These are phyloP conservation scores for Gallinago solitaria DNA, from an alignment of 2,797 vertebrate genomes.

Conservation along the genomic window DNA sequence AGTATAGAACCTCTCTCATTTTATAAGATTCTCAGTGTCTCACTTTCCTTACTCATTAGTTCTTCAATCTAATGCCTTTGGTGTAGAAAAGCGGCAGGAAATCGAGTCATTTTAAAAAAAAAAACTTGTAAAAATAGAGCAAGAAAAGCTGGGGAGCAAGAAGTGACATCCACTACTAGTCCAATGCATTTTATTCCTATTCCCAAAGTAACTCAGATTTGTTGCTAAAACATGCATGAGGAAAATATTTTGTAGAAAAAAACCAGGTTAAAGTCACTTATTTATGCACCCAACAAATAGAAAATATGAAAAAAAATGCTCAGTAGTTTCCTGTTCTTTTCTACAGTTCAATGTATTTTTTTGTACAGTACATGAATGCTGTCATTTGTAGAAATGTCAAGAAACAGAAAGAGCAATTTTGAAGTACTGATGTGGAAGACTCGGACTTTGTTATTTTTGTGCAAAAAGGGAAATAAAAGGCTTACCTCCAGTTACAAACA, in stretches of 20 bases:
- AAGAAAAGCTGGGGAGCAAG: not conserved
- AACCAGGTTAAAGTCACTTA: not conserved
- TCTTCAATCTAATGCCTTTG: not conserved
- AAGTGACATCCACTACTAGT: not conserved
- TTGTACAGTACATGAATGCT: not conserved
- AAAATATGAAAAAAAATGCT: not conserved
- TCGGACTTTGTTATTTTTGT: not conserved
- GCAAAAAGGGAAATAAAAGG: not conserved
- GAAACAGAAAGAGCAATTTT: not conserved
- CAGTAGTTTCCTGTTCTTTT: not conserved
- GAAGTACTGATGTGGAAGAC: not conserved
- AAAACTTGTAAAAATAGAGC: not conserved
- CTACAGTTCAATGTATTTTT: not conserved
- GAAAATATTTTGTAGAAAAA: not conserved
- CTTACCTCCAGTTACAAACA: constrained; percentile 97
- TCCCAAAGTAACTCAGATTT: not conserved
- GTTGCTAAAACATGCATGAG: not conserved
- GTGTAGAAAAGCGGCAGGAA: not conserved
- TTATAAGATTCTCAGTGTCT: not conserved
- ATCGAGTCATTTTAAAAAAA: not conserved
- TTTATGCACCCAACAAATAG: not conserved
- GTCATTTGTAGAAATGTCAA: not conserved
- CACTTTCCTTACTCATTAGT: not conserved
- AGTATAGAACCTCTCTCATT: not conserved
- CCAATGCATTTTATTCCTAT: not conserved